Evolutionary conservation across 2,888 invertebrate genomes (phyloP).

Genomic region (Caenorhabditis plicata): DNA sequence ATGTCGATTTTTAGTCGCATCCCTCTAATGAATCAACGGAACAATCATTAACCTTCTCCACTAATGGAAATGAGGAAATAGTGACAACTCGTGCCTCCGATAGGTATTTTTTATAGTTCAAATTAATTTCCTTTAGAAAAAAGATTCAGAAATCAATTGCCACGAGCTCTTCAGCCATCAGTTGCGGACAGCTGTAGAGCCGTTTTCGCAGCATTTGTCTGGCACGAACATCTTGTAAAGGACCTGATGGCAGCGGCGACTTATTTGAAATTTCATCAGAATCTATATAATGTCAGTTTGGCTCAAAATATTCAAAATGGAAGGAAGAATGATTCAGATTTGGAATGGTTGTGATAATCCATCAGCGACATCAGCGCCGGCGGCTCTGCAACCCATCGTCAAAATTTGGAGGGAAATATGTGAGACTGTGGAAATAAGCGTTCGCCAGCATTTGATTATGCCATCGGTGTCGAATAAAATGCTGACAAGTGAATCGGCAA

Average conservation of each 20-base stretch:
- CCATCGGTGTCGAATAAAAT: conserved; percentile 67
- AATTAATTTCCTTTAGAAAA: too few species aligned
- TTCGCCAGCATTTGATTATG: conserved; percentile 73
- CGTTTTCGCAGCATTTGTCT: conserved; percentile 90
- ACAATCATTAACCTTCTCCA: conserved; percentile 34
- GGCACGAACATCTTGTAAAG: conserved; percentile 96
- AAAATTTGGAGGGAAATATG: conserved; percentile 79
- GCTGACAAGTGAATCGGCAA: conserved; percentile 7
- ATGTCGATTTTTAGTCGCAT: too few species aligned
- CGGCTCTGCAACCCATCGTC: conserved; percentile 46
- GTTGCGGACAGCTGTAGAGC: conserved; percentile 71
- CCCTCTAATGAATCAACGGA: conserved; percentile 13
- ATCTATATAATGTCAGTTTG: conserved; percentile 54
- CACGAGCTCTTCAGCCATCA: conserved; percentile 49
- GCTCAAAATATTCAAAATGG: neutral
- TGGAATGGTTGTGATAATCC: conserved; percentile 31
- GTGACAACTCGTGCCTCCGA: conserved; percentile 1
- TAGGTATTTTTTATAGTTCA: neutral
- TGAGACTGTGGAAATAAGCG: conserved; percentile 70
- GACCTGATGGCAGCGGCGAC: conserved; percentile 97
- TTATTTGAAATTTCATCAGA: conserved; percentile 80
- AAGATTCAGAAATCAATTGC: conserved; percentile 10
- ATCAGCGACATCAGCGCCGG: conserved; percentile 32
- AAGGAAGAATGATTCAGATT: conserved; percentile 21
- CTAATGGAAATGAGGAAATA: conserved; percentile 46